phyloP scores from a whole-genome alignment of 1,140 invertebrate genomes.

The Dryas iulia region DNA sequence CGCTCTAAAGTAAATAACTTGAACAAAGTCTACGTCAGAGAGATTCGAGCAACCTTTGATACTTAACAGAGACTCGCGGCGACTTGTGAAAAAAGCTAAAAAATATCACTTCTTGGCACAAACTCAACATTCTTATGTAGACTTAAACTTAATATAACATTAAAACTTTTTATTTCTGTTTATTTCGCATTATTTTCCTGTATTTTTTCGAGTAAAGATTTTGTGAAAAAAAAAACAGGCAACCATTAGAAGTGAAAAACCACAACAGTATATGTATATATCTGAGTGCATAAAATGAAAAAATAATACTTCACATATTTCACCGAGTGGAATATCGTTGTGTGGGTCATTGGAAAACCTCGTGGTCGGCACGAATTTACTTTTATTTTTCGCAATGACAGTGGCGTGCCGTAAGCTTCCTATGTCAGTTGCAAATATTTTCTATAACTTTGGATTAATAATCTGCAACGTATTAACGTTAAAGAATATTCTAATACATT shows the following conservation, averaged over 20 bases:
- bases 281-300: neutral
- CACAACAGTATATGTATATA: neutral
- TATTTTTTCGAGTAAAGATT: neutral
- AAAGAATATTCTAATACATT: neutral
- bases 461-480: slow-evolving; percentile 12
- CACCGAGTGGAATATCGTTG: slow-evolving; percentile 16
- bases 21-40: slow-evolving; percentile 62
- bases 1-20: slow-evolving; percentile 68
- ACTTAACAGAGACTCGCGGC: slow-evolving; percentile 39
- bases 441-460: slow-evolving; percentile 15
- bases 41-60: slow-evolving; percentile 62
- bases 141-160: slow-evolving; percentile 12
- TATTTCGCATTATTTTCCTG: neutral
- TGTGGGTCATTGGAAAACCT: slow-evolving; percentile 20
- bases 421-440: slow-evolving; percentile 16
- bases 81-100: slow-evolving; percentile 47
- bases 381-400: slow-evolving; percentile 21
- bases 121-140: slow-evolving; percentile 19
- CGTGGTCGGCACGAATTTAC: slow-evolving; percentile 9
- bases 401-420: slow-evolving; percentile 8
- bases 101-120: slow-evolving; percentile 35
- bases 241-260: neutral
- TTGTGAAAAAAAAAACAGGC: neutral
- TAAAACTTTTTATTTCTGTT: neutral
- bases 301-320: slow-evolving; percentile 5